These are phyloP conservation scores for Neopelma chrysocephalum DNA, from an alignment of 2,797 vertebrate species.

Conservation along the genomic window DNA sequence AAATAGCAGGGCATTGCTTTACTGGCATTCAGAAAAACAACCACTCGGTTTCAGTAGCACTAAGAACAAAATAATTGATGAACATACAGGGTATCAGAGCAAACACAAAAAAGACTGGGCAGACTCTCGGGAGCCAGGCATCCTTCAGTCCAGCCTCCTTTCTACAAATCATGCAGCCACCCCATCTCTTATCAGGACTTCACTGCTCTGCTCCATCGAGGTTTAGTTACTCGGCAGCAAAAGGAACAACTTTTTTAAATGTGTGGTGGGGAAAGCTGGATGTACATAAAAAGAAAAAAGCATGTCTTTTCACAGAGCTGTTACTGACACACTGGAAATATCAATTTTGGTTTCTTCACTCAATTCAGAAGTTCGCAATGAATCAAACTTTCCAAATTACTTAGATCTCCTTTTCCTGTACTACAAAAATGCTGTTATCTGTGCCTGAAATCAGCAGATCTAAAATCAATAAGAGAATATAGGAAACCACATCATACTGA, in stretches of 20 bases:
- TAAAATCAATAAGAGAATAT: background rate
- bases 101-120: background rate
- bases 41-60: background rate
- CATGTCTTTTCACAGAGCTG: background rate
- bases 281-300: fast-evolving
- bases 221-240: background rate
- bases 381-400: background rate
- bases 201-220: background rate
- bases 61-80: background rate
- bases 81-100: background rate
- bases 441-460: background rate
- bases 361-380: background rate
- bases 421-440: background rate
- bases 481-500: background rate
- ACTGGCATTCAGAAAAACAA: background rate
- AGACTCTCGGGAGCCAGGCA: background rate
- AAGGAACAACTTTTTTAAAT: background rate
- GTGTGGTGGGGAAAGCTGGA: background rate
- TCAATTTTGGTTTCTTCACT: background rate
- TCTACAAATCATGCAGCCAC: background rate
- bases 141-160: background rate
- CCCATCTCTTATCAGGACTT: background rate
- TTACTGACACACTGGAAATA: background rate
- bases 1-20: background rate
- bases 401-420: background rate